These are phyloP conservation scores for Micropoecilia bifurca DNA, from an alignment of 2,797 vertebrate genomes.

Conservation along the genomic window DNA sequence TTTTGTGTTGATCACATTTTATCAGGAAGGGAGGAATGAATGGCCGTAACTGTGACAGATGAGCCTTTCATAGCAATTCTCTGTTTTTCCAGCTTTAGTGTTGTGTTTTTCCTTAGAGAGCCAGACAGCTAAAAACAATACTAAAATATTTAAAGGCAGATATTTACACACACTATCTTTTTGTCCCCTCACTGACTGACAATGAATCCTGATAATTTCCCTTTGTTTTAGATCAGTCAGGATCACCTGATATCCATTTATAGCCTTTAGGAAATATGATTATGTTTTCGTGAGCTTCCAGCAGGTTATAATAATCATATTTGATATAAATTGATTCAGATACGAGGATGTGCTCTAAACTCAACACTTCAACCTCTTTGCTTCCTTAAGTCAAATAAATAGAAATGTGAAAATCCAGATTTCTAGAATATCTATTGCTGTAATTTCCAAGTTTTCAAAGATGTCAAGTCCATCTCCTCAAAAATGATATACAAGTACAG, in stretches of 20 bases:
- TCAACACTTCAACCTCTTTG: background rate
- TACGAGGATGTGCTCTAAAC: background rate
- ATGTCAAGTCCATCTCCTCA: background rate
- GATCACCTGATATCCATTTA: background rate
- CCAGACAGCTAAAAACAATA: background rate
- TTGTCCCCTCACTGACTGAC: background rate
- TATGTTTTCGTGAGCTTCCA: background rate
- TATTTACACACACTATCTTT: background rate
- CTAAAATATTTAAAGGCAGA: background rate
- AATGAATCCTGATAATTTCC: background rate
- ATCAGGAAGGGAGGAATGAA: slow-evolving; percentile 41
- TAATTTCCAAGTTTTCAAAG: background rate
- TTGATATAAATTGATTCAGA: background rate
- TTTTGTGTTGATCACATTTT: slow-evolving; percentile 28
- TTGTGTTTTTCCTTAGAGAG: background rate
- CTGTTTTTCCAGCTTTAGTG: background rate
- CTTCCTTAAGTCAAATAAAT: background rate
- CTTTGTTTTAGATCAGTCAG: background rate
- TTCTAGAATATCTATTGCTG: background rate
- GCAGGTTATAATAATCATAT: background rate
- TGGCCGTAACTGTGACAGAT: slow-evolving; percentile 35
- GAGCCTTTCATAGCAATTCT: background rate
- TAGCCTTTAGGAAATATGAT: background rate
- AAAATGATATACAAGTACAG: background rate
- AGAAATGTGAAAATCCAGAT: too few species aligned